These are phyloP conservation scores for Tetragnatha montana DNA, from an alignment of 2,888 invertebrate species.

Conservation along the genomic window DNA sequence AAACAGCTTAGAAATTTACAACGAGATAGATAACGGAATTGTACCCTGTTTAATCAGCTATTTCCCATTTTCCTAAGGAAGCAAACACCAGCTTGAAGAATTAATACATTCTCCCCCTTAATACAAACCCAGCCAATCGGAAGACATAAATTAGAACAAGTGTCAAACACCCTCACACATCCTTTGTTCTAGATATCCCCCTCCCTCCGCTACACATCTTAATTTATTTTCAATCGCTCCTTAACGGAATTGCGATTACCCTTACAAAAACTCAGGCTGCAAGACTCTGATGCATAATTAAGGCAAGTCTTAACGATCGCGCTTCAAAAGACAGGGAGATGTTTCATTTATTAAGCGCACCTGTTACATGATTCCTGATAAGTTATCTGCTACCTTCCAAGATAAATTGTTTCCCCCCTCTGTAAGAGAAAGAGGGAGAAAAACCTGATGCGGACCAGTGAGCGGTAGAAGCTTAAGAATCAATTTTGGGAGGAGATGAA, in stretches of 20 bases:
- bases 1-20: no score
- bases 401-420: slow-evolving; percentile 28
- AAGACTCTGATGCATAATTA: slow-evolving; percentile 14
- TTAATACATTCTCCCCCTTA: no score
- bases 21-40: no score
- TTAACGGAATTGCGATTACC: neutral
- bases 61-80: no score
- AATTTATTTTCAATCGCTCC: neutral
- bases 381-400: slow-evolving; percentile 19
- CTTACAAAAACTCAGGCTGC: neutral
- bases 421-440: neutral
- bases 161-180: no score
- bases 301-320: slow-evolving; percentile 37
- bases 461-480: slow-evolving; percentile 13
- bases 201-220: no score
- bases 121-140: no score
- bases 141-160: no score
- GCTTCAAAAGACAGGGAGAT: neutral
- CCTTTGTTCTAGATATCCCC: no score
- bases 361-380: slow-evolving; percentile 32
- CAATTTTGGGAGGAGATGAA: slow-evolving; percentile 20
- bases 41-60: no score
- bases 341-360: slow-evolving; percentile 50
- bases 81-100: no score
- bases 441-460: slow-evolving; percentile 9